phyloP scores from a whole-genome alignment of 2,797 vertebrate species.

The Lates japonicus region DNA sequence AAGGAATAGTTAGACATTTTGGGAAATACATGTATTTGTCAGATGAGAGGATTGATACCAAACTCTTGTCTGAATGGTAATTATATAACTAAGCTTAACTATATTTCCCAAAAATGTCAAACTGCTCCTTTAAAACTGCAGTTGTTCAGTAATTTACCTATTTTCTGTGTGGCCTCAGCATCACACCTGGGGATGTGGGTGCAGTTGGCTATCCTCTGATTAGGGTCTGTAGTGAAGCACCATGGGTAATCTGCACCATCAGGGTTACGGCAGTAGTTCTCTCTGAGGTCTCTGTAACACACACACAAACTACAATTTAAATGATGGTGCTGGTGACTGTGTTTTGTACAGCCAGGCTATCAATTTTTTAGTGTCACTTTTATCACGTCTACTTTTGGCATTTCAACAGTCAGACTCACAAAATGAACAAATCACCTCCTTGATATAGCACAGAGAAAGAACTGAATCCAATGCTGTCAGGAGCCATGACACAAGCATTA shows the following conservation, averaged over 20 bases:
- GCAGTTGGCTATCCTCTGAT: slow-evolving; percentile 93
- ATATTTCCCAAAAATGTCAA: neutral
- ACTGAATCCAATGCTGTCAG: slow-evolving; percentile 12
- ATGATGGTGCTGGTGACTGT: slow-evolving; percentile 56
- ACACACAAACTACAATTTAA: slow-evolving; percentile 72
- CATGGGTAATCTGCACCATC: slow-evolving; percentile 95
- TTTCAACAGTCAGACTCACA: slow-evolving; percentile 29
- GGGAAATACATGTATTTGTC: neutral
- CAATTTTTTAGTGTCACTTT: slow-evolving; percentile 2
- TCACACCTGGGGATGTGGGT: slow-evolving; percentile 96
- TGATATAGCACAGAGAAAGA: neutral
- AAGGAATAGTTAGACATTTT: slow-evolving; percentile 27
- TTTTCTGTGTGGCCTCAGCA: slow-evolving; percentile 71
- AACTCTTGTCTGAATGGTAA: neutral
- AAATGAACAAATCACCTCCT: slow-evolving; percentile 19
- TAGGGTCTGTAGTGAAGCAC: slow-evolving; percentile 97
- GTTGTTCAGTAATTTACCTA: slow-evolving; percentile 72
- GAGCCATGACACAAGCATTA: slow-evolving; percentile 52
- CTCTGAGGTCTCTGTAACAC: slow-evolving; percentile 90
- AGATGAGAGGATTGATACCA: neutral
- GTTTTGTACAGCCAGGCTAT: neutral
- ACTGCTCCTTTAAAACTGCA: neutral
- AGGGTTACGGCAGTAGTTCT: slow-evolving; percentile 97
- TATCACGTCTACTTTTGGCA: slow-evolving; percentile 19
- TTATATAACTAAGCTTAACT: slow-evolving; percentile 2